A percentile compares a stretch with the other conserved stretches of the same genome.
phyloP scores from a whole-genome alignment of 2,888 invertebrate species.

The Diarsia rubi region DNA sequence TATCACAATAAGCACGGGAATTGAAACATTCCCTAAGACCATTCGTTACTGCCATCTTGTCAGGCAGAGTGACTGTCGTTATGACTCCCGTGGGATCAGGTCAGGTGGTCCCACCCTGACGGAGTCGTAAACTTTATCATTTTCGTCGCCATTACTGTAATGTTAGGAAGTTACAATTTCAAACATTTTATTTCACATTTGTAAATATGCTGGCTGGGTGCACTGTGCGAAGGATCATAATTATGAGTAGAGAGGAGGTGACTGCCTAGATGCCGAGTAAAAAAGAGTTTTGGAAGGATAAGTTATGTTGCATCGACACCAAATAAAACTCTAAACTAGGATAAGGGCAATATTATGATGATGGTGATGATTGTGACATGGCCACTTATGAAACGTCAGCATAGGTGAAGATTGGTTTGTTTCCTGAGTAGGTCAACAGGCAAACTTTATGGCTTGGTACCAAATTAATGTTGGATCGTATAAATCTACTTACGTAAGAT shows the following conservation, averaged over 20 bases:
- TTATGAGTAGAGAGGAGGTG: background rate
- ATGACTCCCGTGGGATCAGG: background rate
- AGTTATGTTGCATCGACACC: background rate
- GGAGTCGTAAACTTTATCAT: background rate
- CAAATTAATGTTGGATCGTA: no score
- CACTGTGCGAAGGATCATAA: background rate
- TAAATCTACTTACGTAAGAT: background rate
- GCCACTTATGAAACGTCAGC: background rate
- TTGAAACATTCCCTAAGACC: background rate
- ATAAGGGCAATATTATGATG: background rate
- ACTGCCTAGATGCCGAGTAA: background rate
- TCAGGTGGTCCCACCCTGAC: background rate
- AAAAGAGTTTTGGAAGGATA: background rate
- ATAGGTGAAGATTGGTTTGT: background rate
- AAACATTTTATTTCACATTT: background rate
- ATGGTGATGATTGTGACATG: background rate
- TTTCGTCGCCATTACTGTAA: background rate
- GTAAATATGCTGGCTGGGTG: background rate
- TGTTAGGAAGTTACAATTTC: background rate
- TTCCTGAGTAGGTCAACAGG: background rate
- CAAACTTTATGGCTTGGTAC: background rate
- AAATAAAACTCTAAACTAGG: background rate
- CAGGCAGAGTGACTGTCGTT: constrained; percentile 1
- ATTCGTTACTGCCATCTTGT: constrained; percentile 25
- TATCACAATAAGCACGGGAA: background rate